These are phyloP conservation scores for Dinomys branickii DNA, from an alignment of 2,113 vertebrate genomes.

Conservation along the genomic window DNA sequence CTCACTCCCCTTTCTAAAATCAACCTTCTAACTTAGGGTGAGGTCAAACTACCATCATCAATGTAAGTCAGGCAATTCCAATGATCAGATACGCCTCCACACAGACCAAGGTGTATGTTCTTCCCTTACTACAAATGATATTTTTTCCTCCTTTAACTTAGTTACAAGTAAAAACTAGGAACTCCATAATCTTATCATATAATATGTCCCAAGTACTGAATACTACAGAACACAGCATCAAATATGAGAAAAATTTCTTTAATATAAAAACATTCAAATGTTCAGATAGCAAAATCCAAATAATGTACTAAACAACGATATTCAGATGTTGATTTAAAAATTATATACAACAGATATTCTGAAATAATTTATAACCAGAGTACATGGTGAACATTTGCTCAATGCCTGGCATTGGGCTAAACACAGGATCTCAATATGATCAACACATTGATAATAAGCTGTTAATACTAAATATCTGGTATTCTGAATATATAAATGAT, in stretches of 20 bases:
- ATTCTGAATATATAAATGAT: not conserved
- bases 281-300: constrained; percentile 17
- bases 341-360: not conserved
- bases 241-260: not conserved
- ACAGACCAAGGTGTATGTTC: not conserved
- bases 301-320: not conserved
- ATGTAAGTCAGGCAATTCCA: not conserved
- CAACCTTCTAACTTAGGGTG: constrained; percentile 6
- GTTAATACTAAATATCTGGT: not conserved
- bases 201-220: constrained; percentile 35
- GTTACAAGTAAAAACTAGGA: not conserved
- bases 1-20: not conserved
- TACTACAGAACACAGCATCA: not conserved
- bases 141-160: not conserved
- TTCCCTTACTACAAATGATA: not conserved
- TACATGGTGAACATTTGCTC: not conserved
- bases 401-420: not conserved
- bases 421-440: not conserved
- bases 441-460: not conserved
- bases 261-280: constrained; percentile 43
- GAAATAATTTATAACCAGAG: not conserved
- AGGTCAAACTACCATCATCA: constrained; percentile 7
- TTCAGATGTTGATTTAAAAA: not conserved
- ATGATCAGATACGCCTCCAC: not conserved
- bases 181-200: not conserved